Percentiles rank a stretch among this genome's conserved stretches.
phyloP scores from a whole-genome alignment of 2,113 vertebrate species.

The Equus quagga region DNA sequence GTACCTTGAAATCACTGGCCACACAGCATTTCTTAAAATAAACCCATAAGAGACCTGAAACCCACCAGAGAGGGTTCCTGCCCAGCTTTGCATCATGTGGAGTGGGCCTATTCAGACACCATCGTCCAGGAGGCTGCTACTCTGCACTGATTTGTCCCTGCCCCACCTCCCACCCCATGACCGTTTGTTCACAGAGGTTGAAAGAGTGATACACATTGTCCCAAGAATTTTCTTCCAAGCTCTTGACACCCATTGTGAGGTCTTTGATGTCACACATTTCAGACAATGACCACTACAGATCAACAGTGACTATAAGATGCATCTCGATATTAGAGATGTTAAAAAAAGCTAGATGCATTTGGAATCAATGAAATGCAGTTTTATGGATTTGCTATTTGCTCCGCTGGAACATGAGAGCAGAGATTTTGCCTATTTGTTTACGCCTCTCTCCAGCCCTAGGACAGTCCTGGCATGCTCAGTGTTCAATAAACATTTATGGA shows the following conservation, averaged over 20 bases:
- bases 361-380: background rate
- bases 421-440: background rate
- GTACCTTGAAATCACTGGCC: background rate
- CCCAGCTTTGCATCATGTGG: rapidly evolving
- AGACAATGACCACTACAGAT: background rate
- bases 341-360: background rate
- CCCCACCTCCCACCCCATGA: background rate
- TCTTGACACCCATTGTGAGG: background rate
- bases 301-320: background rate
- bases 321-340: background rate
- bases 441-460: background rate
- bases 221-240: background rate
- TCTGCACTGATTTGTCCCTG: rapidly evolving
- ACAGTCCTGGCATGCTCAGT: background rate
- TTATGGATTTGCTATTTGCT: background rate
- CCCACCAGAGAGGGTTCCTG: background rate
- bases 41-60: background rate
- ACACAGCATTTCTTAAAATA: background rate
- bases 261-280: background rate
- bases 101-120: background rate
- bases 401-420: background rate
- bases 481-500: background rate
- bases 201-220: background rate
- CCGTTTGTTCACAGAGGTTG: background rate
- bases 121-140: background rate